phyloP scores from a whole-genome alignment of 1,140 invertebrate species.

The Paraescarpia echinospica region DNA sequence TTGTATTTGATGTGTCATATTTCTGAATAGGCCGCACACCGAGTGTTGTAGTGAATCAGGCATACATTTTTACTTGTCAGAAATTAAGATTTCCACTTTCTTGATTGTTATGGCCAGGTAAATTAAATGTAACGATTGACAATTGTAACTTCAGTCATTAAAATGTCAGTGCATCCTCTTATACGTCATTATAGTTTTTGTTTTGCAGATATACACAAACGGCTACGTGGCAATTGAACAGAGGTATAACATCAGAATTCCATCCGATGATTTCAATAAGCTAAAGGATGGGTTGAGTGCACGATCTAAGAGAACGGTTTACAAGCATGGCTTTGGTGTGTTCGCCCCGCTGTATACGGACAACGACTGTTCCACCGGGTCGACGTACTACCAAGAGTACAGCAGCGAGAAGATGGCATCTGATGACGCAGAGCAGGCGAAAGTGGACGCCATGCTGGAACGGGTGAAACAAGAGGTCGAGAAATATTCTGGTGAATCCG shows the following conservation, averaged over 20 bases:
- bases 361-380: background rate
- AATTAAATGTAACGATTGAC: too few species aligned
- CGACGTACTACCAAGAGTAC: background rate
- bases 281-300: background rate
- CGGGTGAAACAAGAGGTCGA: background rate
- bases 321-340: background rate
- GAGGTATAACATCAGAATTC: background rate
- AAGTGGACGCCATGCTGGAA: background rate
- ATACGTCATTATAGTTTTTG: background rate
- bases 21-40: too few species aligned
- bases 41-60: too few species aligned
- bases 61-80: too few species aligned
- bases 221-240: conserved; percentile 20
- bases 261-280: background rate
- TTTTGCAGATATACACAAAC: background rate
- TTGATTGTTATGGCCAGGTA: too few species aligned
- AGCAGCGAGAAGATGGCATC: background rate
- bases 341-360: background rate
- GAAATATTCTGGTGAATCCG: background rate
- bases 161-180: too few species aligned
- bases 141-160: background rate
- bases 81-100: too few species aligned
- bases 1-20: too few species aligned
- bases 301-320: background rate
- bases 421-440: background rate